Base-by-base conservation (phyloP, 2,113 vertebrate species). In the Saccopteryx bilineata region DNA sequence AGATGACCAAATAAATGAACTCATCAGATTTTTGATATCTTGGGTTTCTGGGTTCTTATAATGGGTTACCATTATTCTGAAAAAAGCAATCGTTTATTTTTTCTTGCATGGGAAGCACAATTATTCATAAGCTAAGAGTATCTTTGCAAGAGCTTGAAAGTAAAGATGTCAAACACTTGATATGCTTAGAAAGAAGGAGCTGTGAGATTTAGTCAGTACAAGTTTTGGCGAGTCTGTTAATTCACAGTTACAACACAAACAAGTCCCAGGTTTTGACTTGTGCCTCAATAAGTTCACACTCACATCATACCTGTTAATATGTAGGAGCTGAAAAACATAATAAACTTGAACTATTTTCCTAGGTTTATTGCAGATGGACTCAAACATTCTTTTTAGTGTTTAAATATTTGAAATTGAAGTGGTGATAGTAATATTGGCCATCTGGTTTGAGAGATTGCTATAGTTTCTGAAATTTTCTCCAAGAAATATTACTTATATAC, bases 131-230 rank as follows among this genome's bases (percentile, higher is more conserved):
- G 24, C 33, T 79, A 48, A 17, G 24, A 75, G 33, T 93, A 80
- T 54, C n/a, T 71, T 79, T 93, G 46, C 85, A 79, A 65, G 85
- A 90, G 1, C 18, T 96, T 95, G 75, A 87, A 96, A 79, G 46
- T n/a, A 60, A 33, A 71, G 84, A 11, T 5, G 28, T 80, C 71
- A 72, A 66, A 65, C 72, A 61, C 31, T 75, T 86, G 60, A 74
- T 60, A 48, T 74, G 31, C 52, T 90, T 63, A 86, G 74, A 65
- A 75, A 76, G 87, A 81, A 83, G 71, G 39, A 93, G 1, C 31
- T 85, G 11, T 33, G 33, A 39, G 61, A 65, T 86, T 95, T 58
- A 75, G 8, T 48, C n/a, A 54, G 1, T 78, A 21, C 54, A 93
- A 58, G 66, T 87, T 96, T 97, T 90, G 69, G 52, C 21, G 2